Evolutionary conservation across 2,888 invertebrate genomes (phyloP).

Genomic region (Morinoia aosen): DNA sequence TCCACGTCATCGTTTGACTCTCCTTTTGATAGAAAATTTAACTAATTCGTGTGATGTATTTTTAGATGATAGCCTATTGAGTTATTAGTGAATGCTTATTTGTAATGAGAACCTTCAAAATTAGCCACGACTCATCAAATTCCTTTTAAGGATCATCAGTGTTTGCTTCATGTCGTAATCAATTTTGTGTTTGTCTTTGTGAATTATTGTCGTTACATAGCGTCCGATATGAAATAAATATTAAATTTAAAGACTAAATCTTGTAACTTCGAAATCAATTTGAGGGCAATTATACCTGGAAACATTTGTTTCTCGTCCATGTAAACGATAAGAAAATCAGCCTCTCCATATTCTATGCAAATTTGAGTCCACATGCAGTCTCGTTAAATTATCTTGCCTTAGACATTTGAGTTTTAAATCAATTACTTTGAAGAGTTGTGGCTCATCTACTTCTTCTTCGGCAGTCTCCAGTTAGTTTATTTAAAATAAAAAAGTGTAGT

Average conservation of each 20-base stretch:
- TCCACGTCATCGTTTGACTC: constrained; percentile 31
- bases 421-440: background rate
- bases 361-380: background rate
- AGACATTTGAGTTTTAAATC: background rate
- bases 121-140: background rate
- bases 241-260: background rate
- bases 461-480: background rate
- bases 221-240: background rate
- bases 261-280: background rate
- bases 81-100: background rate
- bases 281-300: background rate
- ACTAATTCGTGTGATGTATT: background rate
- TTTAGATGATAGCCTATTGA: background rate
- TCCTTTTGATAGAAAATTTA: constrained; percentile 19
- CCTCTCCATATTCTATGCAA: background rate
- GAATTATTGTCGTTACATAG: background rate
- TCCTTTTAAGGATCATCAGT: background rate
- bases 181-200: background rate
- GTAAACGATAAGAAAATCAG: background rate
- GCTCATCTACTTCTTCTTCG: background rate
- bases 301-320: background rate
- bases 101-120: background rate
- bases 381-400: background rate
- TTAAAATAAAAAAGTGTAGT: background rate
- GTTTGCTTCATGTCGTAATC: background rate